Percentiles rank a stretch among this genome's conserved stretches.
Evolutionary conservation across 2,797 vertebrate genomes (phyloP).

Genomic region (Sylvia borin): DNA sequence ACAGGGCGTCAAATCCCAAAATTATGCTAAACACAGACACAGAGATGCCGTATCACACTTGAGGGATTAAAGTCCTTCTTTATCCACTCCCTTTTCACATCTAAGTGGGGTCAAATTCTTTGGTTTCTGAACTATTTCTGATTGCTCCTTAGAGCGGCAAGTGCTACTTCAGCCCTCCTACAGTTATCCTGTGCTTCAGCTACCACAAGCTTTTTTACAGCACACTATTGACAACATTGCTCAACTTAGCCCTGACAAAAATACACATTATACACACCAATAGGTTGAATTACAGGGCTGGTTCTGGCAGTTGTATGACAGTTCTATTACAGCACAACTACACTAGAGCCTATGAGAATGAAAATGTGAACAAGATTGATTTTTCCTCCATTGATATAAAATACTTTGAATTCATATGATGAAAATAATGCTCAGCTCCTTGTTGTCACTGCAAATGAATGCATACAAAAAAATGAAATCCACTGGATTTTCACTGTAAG

Average conservation of each 20-base stretch:
- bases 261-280: background rate
- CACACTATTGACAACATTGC: background rate
- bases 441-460: background rate
- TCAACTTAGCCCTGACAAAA: background rate
- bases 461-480: constrained; percentile 8
- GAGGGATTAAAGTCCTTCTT: background rate
- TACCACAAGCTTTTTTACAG: background rate
- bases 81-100: background rate
- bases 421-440: background rate
- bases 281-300: background rate
- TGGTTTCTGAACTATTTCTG: background rate
- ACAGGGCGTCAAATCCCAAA: background rate
- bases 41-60: background rate
- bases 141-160: background rate
- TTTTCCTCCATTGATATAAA: background rate
- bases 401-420: background rate
- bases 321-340: background rate
- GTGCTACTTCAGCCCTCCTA: background rate
- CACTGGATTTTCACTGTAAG: background rate
- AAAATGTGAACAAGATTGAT: background rate
- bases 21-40: background rate
- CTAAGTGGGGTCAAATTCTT: background rate
- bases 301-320: background rate
- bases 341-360: background rate
- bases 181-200: background rate